A percentile compares a stretch with the other conserved stretches of the same genome.
These are phyloP conservation scores for Tromatobia lineatoria DNA, from an alignment of 2,888 invertebrate genomes.

Conservation along the genomic window DNA sequence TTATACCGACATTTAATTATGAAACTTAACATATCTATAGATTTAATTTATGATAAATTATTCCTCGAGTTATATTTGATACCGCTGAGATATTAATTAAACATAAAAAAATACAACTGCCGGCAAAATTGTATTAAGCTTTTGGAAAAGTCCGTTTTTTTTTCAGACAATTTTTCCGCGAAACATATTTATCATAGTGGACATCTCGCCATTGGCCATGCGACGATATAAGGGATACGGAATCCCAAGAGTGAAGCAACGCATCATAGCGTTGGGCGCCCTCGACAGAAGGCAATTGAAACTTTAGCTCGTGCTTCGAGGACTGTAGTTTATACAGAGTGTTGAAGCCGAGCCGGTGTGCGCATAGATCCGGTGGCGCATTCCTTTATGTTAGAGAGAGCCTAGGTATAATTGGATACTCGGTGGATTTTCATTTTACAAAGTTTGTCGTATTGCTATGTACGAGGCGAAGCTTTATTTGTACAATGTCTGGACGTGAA, in stretches of 20 bases:
- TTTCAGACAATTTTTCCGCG: no score
- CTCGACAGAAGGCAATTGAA: constrained; percentile 53
- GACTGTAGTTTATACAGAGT: constrained; percentile 8
- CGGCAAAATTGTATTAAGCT: no score
- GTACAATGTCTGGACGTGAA: constrained; percentile 34
- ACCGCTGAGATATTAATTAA: no score
- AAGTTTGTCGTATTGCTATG: constrained; percentile 41
- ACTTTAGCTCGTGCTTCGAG: constrained; percentile 45
- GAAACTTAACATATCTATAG: no score
- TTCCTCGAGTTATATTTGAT: no score
- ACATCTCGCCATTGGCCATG: not conserved
- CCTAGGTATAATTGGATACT: constrained; percentile 47
- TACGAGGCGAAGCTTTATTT: constrained; percentile 25
- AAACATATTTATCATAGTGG: no score
- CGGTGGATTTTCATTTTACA: constrained; percentile 57
- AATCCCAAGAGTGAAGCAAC: constrained; percentile 7
- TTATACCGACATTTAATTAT: no score
- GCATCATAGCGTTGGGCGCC: constrained; percentile 13
- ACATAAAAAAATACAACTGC: no score
- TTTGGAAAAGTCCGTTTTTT: no score
- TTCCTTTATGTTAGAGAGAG: constrained; percentile 6
- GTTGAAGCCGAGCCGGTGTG: constrained; percentile 13
- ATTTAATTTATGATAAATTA: no score
- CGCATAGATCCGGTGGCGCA: not conserved
- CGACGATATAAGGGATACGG: not conserved